Conservation (phyloP, 2,113 vertebrate species). For the Psilopsiagon aymara region DNA sequence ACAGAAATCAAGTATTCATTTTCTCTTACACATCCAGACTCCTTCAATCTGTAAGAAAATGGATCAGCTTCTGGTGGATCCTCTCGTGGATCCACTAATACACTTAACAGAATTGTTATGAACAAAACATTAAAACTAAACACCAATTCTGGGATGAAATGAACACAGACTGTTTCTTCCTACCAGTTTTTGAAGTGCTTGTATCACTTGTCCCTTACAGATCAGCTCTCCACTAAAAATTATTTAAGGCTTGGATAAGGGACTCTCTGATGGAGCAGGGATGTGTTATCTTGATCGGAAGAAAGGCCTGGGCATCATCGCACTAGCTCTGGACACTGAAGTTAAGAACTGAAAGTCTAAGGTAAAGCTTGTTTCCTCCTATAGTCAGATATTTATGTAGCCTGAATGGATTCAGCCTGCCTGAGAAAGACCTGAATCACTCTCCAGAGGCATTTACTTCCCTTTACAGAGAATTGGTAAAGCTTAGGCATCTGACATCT, state of each 20-base stretch:
- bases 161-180: neutral
- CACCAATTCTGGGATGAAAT: neutral
- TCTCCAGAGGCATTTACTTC: neutral
- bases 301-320: neutral
- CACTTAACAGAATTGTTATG: neutral
- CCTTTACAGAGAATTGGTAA: neutral
- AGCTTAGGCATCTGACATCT: neutral
- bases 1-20: neutral
- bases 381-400: neutral
- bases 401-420: neutral
- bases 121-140: neutral
- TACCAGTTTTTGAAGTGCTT: neutral
- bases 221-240: neutral
- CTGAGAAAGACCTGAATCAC: neutral
- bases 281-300: neutral
- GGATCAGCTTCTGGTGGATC: neutral
- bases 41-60: neutral
- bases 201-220: neutral
- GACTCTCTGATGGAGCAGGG: neutral
- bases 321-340: neutral
- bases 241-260: neutral
- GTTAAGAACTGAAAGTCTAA: constrained; percentile 1
- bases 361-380: constrained; percentile 1
- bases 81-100: neutral
- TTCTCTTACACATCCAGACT: neutral